Evolutionary conservation across 2,888 invertebrate genomes (phyloP).

Genomic region (Melinopterus prodromus): DNA sequence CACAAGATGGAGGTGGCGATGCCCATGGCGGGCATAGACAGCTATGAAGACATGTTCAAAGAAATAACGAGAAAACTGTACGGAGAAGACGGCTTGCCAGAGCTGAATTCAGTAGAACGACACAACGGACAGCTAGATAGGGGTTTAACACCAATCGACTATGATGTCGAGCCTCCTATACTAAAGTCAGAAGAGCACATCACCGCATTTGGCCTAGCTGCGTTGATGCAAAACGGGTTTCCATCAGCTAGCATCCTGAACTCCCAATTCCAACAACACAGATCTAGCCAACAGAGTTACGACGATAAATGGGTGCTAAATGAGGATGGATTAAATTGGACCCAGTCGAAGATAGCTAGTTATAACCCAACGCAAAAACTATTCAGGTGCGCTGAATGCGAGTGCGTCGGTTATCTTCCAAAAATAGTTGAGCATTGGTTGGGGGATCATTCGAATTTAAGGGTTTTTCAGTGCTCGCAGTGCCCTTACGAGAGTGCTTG

Average conservation of each 20-base stretch:
- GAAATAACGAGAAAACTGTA: conserved; percentile 92
- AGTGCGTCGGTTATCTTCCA: conserved; percentile 77
- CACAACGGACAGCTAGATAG: conserved; percentile 54
- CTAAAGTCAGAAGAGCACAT: conserved; percentile 78
- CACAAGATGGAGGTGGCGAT: conserved; percentile 62
- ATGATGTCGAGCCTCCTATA: conserved; percentile 60
- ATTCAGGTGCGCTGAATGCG: conserved; percentile 79
- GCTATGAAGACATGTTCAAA: conserved; percentile 87
- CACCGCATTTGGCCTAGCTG: conserved; percentile 76
- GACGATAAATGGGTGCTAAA: conserved; percentile 72
- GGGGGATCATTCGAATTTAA: conserved; percentile 74
- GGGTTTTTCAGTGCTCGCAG: conserved; percentile 70
- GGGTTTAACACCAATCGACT: conserved; percentile 61
- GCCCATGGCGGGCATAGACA: conserved; percentile 70
- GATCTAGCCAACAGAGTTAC: conserved; percentile 45
- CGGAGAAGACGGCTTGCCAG: conserved; percentile 75
- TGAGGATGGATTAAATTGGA: conserved; percentile 77
- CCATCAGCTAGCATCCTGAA: conserved; percentile 71
- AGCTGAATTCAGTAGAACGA: conserved; percentile 55
- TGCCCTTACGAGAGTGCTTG: conserved; percentile 80
- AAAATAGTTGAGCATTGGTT: conserved; percentile 81
- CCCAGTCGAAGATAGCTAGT: conserved; percentile 81
- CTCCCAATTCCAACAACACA: conserved; percentile 65
- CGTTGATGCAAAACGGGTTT: conserved; percentile 79
- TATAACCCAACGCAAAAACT: conserved; percentile 80